These are phyloP conservation scores for Ophiothrix spiculata DNA, from an alignment of 35 echinoderm and acorn worm genomes.

Conservation along the genomic window DNA sequence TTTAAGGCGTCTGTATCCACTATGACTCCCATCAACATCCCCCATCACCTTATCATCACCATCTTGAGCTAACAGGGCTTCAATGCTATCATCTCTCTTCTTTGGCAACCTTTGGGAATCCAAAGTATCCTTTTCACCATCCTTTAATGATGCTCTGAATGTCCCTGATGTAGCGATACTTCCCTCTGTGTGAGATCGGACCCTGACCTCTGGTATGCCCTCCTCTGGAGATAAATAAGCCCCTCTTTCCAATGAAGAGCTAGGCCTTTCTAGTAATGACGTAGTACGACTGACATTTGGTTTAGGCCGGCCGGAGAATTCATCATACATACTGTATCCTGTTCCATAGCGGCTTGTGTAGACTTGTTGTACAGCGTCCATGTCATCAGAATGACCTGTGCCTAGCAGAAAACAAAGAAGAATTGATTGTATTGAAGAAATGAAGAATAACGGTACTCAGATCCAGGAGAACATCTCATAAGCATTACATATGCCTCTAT, in stretches of 20 bases:
- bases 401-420: too few relatives aligned
- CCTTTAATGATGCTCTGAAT: background rate
- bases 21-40: background rate
- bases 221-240: background rate
- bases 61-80: background rate
- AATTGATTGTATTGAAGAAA: too few relatives aligned
- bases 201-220: background rate
- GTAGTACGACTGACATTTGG: background rate
- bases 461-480: too few relatives aligned
- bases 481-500: too few relatives aligned
- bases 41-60: constrained; percentile 20
- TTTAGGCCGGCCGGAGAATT: constrained; percentile 58
- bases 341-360: constrained; percentile 33
- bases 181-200: constrained; percentile 38
- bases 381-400: background rate
- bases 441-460: too few relatives aligned
- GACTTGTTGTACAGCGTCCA: background rate
- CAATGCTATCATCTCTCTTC: constrained; percentile 15
- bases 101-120: background rate
- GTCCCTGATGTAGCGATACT: constrained; percentile 39
- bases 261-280: background rate
- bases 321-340: constrained; percentile 73
- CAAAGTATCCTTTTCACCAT: constrained; percentile 9
- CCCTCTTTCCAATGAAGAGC: background rate
- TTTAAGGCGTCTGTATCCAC: background rate